A percentile compares a stretch with the other conserved stretches of the same genome.
phyloP scores from a whole-genome alignment of 1,140 invertebrate species.

The Chlorops oryzae region DNA sequence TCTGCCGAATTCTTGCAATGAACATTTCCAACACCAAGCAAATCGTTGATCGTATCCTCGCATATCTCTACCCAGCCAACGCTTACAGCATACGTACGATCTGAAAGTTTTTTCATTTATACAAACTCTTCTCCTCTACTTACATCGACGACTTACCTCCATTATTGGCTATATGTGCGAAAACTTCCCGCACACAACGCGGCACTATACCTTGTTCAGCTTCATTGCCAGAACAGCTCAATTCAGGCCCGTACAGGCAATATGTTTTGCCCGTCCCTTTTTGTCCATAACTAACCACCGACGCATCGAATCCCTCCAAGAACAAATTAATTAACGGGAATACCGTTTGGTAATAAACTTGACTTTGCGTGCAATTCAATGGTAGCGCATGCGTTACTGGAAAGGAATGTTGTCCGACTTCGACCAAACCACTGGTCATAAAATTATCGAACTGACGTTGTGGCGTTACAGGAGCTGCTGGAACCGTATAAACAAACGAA shows the following conservation, averaged over 20 bases:
- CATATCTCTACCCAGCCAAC: constrained; percentile 62
- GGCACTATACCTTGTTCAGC: constrained; percentile 71
- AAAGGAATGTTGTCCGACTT: constrained; percentile 38
- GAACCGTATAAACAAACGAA: no score
- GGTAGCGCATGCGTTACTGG: constrained; percentile 48
- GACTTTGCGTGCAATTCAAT: constrained; percentile 46
- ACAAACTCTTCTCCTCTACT: no score
- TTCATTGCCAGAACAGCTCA: constrained; percentile 61
- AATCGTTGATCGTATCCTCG: constrained; percentile 52
- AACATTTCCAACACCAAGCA: constrained; percentile 53
- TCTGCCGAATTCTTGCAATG: constrained; percentile 52
- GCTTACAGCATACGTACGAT: constrained; percentile 56
- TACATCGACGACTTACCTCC: constrained; percentile 31
- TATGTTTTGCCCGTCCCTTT: constrained; percentile 71
- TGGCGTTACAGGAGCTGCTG: constrained; percentile 32
- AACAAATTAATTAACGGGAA: constrained; percentile 56
- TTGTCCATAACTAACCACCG: constrained; percentile 73
- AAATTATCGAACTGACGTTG: constrained; percentile 28
- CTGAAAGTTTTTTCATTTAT: constrained; percentile 22
- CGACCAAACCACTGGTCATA: constrained; percentile 37
- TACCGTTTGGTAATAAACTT: constrained; percentile 48
- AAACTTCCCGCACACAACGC: constrained; percentile 66
- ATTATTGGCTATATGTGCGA: constrained; percentile 57
- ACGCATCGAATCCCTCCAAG: constrained; percentile 64
- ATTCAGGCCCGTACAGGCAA: constrained; percentile 67